phyloP scores from a whole-genome alignment of 2,113 vertebrate genomes.

The Martes martes region DNA sequence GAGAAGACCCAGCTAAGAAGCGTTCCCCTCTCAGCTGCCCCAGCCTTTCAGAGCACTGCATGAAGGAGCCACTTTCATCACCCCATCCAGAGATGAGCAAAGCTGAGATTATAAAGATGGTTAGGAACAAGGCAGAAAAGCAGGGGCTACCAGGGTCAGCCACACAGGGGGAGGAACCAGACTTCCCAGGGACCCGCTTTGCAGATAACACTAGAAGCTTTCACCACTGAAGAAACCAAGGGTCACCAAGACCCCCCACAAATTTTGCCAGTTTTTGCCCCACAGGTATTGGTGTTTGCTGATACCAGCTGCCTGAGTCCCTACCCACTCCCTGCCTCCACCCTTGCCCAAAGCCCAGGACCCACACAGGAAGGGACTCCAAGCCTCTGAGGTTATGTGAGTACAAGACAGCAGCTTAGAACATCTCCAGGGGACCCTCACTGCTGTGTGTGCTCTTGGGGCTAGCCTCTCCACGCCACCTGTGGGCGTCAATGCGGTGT shows the following conservation, averaged over 20 bases:
- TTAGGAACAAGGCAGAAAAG: not conserved
- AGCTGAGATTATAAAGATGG: not conserved
- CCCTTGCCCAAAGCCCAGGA: not conserved
- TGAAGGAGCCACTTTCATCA: not conserved
- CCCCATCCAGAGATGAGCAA: not conserved
- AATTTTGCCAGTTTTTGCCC: not conserved
- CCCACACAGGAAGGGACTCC: not conserved
- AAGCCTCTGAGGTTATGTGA: not conserved
- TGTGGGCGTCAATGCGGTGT: not conserved
- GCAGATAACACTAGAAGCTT: not conserved
- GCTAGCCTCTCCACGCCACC: not conserved
- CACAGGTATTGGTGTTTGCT: not conserved
- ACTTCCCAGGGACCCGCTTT: not conserved
- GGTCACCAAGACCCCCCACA: not conserved
- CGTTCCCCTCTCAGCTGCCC: too few relatives aligned
- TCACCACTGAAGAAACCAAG: not conserved
- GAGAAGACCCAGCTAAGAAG: not conserved
- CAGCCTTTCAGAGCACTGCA: too few relatives aligned
- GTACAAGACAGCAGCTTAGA: not conserved
- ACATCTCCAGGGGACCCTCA: not conserved
- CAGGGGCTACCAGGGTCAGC: not conserved
- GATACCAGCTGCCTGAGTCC: not conserved
- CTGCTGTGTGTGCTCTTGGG: not conserved
- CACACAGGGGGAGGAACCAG: not conserved
- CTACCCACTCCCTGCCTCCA: not conserved